Evolutionary conservation across 2,888 invertebrate species (phyloP), one percentile per base, ranked within the genome.

Genomic region (Ischnura elegans): DNA sequence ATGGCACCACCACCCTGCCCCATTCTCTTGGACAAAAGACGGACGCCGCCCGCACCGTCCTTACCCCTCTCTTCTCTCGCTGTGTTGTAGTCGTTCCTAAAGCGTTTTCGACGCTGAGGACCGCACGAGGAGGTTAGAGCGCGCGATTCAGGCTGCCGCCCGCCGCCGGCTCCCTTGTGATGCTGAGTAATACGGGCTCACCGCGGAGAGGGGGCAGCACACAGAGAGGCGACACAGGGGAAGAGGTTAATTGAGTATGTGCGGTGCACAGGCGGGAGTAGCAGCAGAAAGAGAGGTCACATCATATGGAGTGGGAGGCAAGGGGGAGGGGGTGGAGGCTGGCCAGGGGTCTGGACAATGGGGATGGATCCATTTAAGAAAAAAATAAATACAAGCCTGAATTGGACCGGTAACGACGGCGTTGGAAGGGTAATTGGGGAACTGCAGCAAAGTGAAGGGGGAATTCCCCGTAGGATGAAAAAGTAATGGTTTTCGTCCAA

Each of bases 181-280:
- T 16, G 10, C 76, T 36, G 76, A 76, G 76, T 76, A 76, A 76
- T 76, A 51, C 51, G 66, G 8, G 76, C n/a, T n/a, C n/a, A n/a
- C 76, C 76, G 29, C 13, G 36, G 76, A 76, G 76, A 76, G 16
- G 36, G 25, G 76, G 76, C 76, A 36, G 36, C 13, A 29, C 47
- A 13, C 51, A 51, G 51, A n/a, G 51, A 13, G 76, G 29, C 36
- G 76, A 36, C 29, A 76, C 29, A 76, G 29, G 36, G 76, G 76
- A 76, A 36, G 76, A 29, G 76, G 76, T 76, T 76, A 76, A 76
- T 76, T 76, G 76, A 76, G 76, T 76, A 76, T 76, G 36, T 76
- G 76, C 36, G 36, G 76, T 76, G 76, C n/a, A n/a, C n/a, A n/a
- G n/a, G n/a, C n/a, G n/a, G n/a, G n/a, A 25, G 76, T 25, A 2